Base-by-base conservation (phyloP, 1,140 invertebrate genomes). In the Holotrichia oblita region DNA sequence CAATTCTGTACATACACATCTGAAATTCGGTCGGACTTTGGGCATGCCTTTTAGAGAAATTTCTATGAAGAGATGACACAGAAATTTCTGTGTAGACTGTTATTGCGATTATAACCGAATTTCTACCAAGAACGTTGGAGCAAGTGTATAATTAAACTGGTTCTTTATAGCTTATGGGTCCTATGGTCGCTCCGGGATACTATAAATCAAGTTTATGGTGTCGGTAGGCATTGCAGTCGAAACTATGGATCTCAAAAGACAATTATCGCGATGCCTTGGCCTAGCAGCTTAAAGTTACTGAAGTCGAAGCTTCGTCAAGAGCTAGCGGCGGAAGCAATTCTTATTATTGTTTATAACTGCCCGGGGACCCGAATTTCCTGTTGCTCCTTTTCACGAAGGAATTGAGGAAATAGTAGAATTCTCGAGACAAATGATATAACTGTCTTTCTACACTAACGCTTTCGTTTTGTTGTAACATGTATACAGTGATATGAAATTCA, bases 181-280 rank as follows among this genome's bases (percentile, higher is more conserved):
- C 61, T 34, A 69, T 20, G 27, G 61, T 34, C 61, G 61, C 22
- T 69, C 22, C 22, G 20, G 22, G 27, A 22, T 10, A 22, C 20
- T 20, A 69, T 69, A 69, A 69, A 69, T 69, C 61, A 69, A 17
- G 61, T 69, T 69, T 69, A 69, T 69, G 61, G 61, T 69, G 61
- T 27, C 22, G 22, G 61, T 34, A 69, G 20, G 61, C 61, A 22
- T 6, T 69, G 22, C 27, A 69, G 61, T 69, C 22, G 61, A 34
- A 27, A 69, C 61, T 14, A 69, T 22, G 22, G 20, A 69, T 69
- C 61, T 3, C 61, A 9, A 34, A 69, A 69, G 61, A 69, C 61
- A 69, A 69, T 69, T 69, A 69, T 69, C 22, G 61, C 61, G 61
- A 34, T 69, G 61, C 22, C 12, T 20, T 14, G 22, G 0, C 61